Base-by-base conservation (phyloP, 2,797 vertebrate species). In the Parotocinclus haroldoi region DNA sequence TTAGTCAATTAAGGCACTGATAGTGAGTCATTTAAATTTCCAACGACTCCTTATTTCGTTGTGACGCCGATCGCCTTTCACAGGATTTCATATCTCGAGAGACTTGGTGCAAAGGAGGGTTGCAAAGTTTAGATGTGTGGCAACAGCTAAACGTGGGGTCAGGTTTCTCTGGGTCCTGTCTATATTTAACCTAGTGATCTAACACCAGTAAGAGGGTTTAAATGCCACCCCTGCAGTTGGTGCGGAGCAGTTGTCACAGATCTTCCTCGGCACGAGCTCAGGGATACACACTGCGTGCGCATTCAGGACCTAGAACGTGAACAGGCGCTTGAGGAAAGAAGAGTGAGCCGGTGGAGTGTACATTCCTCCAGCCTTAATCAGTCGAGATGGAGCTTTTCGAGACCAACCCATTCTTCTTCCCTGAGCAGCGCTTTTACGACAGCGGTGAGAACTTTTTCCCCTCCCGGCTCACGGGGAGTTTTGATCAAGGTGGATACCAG, bases 181-280 rank as follows among this genome's bases (percentile, higher is more conserved):
- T 98, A 99, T 97, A 96, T 99, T 98, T 99, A 98, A 96, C 96
- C 89, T 91, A 86, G 86, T 95, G 96, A 96, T 96, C 93, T 93
- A 92, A 92, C 95, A 94, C 92, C 92, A 94, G 92, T 79, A 92
- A 80, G 86, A 90, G 92, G 93, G 92, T 98, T 99, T 99, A 99
- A 98, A 99, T 98, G 96, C 94, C 95, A 93, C 93, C 90, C 68
- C 82, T 92, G 83, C 95, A 98, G 96, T 98, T 98, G 96, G 93
- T 83, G 93, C 83, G 87, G 83, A 93, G 89, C 92, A 93, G 94
- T 92, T 91, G 88, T 87, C 87, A 89, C 83, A 90, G 78, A 72
- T 85, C 76, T 84, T 88, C 86, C 86, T 85, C 82, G 79, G 85
- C 85, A 85, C 86, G 79, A 85, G 86, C 82, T 75, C 68, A 67